A percentile compares a stretch with the other conserved stretches of the same genome.
Conservation (phyloP, 2,888 invertebrate species). For the Digitonthophagus gazella region DNA sequence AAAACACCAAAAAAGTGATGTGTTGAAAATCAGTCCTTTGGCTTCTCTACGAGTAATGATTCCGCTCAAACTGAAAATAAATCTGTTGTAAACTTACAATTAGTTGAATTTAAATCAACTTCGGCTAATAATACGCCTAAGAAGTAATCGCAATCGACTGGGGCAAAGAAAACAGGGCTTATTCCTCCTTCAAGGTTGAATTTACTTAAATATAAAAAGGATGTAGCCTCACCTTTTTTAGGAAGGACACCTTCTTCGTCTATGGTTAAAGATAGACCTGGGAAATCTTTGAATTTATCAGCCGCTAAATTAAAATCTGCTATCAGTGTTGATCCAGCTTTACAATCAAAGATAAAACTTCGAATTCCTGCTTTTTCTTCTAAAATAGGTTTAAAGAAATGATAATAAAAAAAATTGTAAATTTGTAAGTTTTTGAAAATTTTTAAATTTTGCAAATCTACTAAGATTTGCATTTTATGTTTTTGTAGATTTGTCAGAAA, state of each 20-base stretch:
- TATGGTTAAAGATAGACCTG: neutral
- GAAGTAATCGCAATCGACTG: neutral
- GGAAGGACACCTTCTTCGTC: neutral
- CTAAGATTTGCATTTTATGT: too few relatives aligned
- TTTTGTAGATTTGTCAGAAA: too few relatives aligned
- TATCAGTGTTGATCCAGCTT: neutral
- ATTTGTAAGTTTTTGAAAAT: neutral
- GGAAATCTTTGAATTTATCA: neutral
- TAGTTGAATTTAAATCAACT: neutral
- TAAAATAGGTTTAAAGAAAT: too few relatives aligned
- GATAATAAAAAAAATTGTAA: neutral
- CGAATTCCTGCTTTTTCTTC: too few relatives aligned
- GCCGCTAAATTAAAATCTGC: neutral
- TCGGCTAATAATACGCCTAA: neutral
- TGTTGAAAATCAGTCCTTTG: neutral
- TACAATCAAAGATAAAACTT: neutral
- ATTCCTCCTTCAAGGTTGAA: neutral
- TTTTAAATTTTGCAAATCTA: neutral
- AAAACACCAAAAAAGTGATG: neutral
- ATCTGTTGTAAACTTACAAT: neutral
- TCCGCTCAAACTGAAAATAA: neutral
- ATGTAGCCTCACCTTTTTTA: neutral
- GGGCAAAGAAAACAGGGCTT: neutral
- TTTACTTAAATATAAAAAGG: neutral
- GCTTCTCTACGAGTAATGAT: neutral